A percentile compares a stretch with the other conserved stretches of the same genome.
These are phyloP conservation scores for Parus major DNA, from an alignment of 2,113 vertebrate species.

Conservation along the genomic window DNA sequence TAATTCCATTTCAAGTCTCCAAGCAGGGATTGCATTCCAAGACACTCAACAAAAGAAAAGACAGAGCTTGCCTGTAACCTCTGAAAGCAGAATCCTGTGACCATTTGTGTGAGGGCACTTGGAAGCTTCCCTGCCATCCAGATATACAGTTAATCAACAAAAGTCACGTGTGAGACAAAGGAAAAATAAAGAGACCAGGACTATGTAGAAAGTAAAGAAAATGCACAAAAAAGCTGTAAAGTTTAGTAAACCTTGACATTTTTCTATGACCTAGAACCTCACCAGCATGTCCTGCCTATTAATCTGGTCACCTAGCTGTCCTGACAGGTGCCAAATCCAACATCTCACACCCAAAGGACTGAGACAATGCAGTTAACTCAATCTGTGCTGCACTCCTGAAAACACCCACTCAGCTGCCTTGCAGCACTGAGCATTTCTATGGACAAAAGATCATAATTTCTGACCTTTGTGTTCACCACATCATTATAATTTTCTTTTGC, in stretches of 20 bases:
- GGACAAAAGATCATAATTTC: background rate
- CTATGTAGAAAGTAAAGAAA: background rate
- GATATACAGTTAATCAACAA: background rate
- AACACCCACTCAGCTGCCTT: background rate
- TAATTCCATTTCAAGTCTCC: constrained; percentile 41
- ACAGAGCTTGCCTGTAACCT: background rate
- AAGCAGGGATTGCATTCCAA: constrained; percentile 4
- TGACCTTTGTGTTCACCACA: background rate
- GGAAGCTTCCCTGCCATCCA: background rate
- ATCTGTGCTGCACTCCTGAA: background rate
- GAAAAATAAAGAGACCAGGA: background rate
- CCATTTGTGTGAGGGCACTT: background rate
- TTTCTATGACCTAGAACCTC: background rate
- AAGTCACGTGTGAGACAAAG: background rate
- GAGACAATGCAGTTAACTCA: background rate
- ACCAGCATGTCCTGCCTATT: background rate
- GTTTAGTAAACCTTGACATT: background rate
- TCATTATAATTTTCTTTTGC: background rate
- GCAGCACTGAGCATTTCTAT: rapidly evolving
- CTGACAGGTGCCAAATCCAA: background rate
- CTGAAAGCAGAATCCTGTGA: background rate
- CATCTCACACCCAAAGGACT: background rate
- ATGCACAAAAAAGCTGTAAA: background rate
- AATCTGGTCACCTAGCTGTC: background rate
- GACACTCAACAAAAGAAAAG: background rate